Conservation (phyloP, 2,888 invertebrate genomes). For the Catotricha subobsoleta region DNA sequence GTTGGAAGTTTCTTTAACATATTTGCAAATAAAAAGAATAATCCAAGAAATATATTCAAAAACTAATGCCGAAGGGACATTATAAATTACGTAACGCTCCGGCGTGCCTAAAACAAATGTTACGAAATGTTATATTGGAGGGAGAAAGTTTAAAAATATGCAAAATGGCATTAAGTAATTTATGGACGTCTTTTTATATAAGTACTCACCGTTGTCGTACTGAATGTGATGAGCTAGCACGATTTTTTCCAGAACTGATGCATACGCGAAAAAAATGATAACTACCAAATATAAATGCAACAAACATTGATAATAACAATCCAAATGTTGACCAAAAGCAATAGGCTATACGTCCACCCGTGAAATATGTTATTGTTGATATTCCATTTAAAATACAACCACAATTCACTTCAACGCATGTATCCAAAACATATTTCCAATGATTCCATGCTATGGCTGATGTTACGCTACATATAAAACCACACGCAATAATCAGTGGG, state of each 20-base stretch:
- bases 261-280: slow-evolving; percentile 53
- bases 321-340: slow-evolving; percentile 53
- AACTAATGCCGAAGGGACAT: too few relatives aligned
- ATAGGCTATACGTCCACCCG: slow-evolving; percentile 44
- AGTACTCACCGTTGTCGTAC: slow-evolving; percentile 24
- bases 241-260: slow-evolving; percentile 35
- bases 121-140: too few relatives aligned
- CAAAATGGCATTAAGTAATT: not conserved
- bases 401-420: slow-evolving; percentile 46
- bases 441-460: slow-evolving; percentile 46
- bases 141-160: too few relatives aligned
- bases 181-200: not conserved
- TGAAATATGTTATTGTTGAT: slow-evolving; percentile 41
- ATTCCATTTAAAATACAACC: slow-evolving; percentile 49
- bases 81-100: too few relatives aligned
- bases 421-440: slow-evolving; percentile 47
- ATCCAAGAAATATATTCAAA: too few relatives aligned
- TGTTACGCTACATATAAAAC: slow-evolving; percentile 23
- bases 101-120: too few relatives aligned
- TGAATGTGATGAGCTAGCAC: slow-evolving; percentile 12
- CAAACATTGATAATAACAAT: slow-evolving; percentile 41
- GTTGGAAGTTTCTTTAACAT: too few relatives aligned
- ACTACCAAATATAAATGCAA: slow-evolving; percentile 41
- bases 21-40: not conserved
- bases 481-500: slow-evolving; percentile 21